These are phyloP conservation scores for Megamerina dolium DNA, from an alignment of 2,888 invertebrate genomes.

Conservation along the genomic window DNA sequence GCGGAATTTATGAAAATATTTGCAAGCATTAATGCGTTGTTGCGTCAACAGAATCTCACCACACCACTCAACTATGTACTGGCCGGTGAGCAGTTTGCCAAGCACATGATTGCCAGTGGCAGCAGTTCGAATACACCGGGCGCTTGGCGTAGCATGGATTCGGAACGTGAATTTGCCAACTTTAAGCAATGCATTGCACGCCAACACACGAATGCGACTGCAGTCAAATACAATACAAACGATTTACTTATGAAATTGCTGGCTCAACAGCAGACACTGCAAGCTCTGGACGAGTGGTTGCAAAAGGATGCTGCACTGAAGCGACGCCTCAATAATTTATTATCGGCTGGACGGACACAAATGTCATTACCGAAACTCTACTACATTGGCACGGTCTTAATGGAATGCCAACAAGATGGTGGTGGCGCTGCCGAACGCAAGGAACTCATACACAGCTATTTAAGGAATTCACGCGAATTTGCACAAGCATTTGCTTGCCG, in stretches of 20 bases:
- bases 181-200: constrained; percentile 31
- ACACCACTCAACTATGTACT: constrained; percentile 35
- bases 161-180: constrained; percentile 34
- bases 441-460: constrained; percentile 30
- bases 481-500: constrained; percentile 38
- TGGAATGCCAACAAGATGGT: constrained; percentile 30
- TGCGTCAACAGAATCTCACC: constrained; percentile 31
- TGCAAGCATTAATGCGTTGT: constrained; percentile 27
- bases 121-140: constrained; percentile 34
- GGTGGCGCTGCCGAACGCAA: constrained; percentile 24
- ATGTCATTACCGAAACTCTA: constrained; percentile 34
- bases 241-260: constrained; percentile 34
- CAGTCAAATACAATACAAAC: constrained; percentile 26
- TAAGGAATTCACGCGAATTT: constrained; percentile 37
- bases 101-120: constrained; percentile 38
- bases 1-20: constrained; percentile 33
- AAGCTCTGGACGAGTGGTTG: constrained; percentile 32
- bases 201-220: constrained; percentile 2
- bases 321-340: constrained; percentile 24
- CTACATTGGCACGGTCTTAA: constrained; percentile 34
- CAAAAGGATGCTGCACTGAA: constrained; percentile 23
- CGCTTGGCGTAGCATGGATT: constrained; percentile 45
- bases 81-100: constrained; percentile 36
- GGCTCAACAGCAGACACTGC: constrained; percentile 31
- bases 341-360: constrained; percentile 26